Conservation (phyloP, 1,140 invertebrate genomes). For the Leucophenga varia region DNA sequence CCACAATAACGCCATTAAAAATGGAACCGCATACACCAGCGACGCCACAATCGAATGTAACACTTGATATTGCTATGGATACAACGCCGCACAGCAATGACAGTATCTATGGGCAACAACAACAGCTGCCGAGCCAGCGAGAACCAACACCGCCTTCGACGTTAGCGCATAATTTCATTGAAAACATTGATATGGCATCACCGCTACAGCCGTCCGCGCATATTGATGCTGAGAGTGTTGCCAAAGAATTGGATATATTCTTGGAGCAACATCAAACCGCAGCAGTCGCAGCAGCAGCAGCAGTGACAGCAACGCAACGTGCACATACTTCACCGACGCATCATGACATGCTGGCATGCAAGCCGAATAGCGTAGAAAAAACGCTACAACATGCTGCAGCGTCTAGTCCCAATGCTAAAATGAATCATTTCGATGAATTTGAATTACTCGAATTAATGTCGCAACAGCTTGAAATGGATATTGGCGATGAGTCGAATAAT, state of each 20-base stretch:
- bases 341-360: constrained; percentile 18
- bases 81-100: constrained; percentile 14
- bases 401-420: constrained; percentile 33
- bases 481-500: constrained; percentile 43
- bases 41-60: constrained; percentile 25
- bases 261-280: constrained; percentile 43
- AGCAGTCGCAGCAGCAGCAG: constrained; percentile 14
- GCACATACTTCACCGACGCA: constrained; percentile 15
- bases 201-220: constrained; percentile 32
- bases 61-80: constrained; percentile 36
- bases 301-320: constrained; percentile 22
- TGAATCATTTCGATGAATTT: constrained; percentile 53
- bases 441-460: constrained; percentile 53
- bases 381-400: neutral
- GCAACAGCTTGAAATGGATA: constrained; percentile 55
- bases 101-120: constrained; percentile 4
- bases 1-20: constrained; percentile 29
- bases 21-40: constrained; percentile 17
- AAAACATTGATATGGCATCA: constrained; percentile 50
- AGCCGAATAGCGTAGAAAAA: neutral
- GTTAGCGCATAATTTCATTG: constrained; percentile 26
- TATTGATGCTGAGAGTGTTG: constrained; percentile 39
- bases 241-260: constrained; percentile 49
- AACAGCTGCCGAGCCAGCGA: constrained; percentile 10
- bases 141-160: constrained; percentile 7